A percentile compares a stretch with the other conserved stretches of the same genome.
Conservation (phyloP, 2,113 vertebrate species). For the Podarcis cretensis region DNA sequence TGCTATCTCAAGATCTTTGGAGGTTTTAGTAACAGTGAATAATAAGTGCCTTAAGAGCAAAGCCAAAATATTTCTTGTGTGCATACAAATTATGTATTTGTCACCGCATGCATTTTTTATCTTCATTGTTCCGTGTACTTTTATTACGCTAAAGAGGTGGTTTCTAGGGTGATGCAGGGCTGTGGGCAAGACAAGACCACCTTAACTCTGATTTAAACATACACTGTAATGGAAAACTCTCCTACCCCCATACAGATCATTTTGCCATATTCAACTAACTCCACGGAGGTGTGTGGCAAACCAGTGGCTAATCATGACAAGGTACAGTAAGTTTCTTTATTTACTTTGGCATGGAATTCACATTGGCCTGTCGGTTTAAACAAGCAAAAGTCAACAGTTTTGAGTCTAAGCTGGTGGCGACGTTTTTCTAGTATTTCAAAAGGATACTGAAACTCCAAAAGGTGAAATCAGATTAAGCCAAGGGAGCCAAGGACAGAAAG, state of each 20-base stretch:
- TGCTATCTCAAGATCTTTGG: neutral
- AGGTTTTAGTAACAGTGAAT: neutral
- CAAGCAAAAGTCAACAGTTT: conserved; percentile 20
- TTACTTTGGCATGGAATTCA: neutral
- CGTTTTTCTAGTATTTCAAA: conserved; percentile 34
- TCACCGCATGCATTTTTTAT: no score
- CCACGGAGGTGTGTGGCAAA: conserved; percentile 7
- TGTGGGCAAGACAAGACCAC: neutral
- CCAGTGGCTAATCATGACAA: neutral
- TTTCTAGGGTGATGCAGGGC: neutral
- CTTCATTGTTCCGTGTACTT: neutral
- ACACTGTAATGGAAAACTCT: neutral
- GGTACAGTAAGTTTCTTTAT: neutral
- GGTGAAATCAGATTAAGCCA: neutral
- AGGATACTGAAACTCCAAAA: neutral
- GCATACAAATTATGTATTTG: no score
- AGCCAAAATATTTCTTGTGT: neutral
- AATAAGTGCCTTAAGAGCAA: neutral
- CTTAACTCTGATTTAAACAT: neutral
- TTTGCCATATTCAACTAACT: conserved; percentile 4
- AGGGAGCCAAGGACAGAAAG: neutral
- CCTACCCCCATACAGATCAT: neutral
- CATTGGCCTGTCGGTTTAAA: neutral
- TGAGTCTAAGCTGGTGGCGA: conserved; percentile 27
- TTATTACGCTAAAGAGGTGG: neutral